phyloP scores from a whole-genome alignment of 2,113 vertebrate genomes.

The Ptychochromis oligacanthus region DNA sequence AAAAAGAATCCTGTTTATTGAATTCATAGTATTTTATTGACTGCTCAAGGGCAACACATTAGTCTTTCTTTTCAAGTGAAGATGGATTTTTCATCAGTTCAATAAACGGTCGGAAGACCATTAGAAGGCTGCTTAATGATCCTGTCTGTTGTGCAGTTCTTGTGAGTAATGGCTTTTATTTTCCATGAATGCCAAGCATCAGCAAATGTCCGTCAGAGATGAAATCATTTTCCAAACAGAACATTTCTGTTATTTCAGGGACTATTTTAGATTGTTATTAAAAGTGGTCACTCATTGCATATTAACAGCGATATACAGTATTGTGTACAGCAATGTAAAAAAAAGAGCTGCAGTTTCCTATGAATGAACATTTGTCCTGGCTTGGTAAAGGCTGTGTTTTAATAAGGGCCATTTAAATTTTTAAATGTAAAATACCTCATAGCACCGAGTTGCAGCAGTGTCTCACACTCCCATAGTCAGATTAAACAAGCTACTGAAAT shows the following conservation, averaged over 20 bases:
- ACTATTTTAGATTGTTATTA: conserved; percentile 17
- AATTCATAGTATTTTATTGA: conserved; percentile 68
- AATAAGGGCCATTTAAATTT: neutral
- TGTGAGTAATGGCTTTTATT: conserved; percentile 77
- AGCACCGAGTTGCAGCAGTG: neutral
- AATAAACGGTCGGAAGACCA: conserved; percentile 74
- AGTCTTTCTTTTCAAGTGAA: conserved; percentile 64
- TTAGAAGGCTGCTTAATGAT: conserved; percentile 77
- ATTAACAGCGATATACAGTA: neutral
- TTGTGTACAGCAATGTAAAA: neutral
- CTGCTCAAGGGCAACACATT: conserved; percentile 71
- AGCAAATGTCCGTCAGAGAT: conserved; percentile 66
- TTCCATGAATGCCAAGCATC: conserved; percentile 70
- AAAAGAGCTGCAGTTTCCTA: neutral
- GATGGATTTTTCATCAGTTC: conserved; percentile 77
- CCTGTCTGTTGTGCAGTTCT: conserved; percentile 71
- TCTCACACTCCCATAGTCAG: neutral
- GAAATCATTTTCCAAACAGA: conserved; percentile 47
- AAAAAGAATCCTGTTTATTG: conserved; percentile 53
- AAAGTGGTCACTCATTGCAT: conserved; percentile 8
- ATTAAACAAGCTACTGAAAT: neutral
- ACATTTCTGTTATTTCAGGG: conserved; percentile 38
- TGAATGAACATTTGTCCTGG: neutral
- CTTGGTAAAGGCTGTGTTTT: neutral
- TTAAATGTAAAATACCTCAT: neutral